A percentile compares a stretch with the other conserved stretches of the same genome.
Evolutionary conservation across 2,797 vertebrate genomes (phyloP).

Genomic region (Limosa lapponica): DNA sequence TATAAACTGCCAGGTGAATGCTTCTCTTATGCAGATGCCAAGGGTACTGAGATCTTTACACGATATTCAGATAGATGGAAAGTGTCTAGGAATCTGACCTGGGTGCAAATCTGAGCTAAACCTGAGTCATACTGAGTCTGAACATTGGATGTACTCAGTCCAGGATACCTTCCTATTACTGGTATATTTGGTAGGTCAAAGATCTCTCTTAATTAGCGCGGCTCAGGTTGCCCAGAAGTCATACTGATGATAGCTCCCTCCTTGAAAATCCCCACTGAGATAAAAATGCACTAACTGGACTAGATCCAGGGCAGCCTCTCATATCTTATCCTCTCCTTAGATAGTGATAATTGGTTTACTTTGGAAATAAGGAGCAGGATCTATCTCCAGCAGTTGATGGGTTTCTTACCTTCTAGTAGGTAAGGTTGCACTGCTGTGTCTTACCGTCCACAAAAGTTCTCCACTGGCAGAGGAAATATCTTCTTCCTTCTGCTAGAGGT

Average conservation of each 20-base stretch:
- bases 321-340: background rate
- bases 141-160: background rate
- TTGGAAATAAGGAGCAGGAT: background rate
- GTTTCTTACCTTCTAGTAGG: background rate
- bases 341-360: background rate
- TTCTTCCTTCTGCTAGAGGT: background rate
- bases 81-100: background rate
- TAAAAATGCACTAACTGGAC: background rate
- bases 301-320: background rate
- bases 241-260: accelerated
- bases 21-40: background rate
- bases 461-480: background rate
- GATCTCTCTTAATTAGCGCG: background rate
- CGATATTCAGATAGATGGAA: background rate
- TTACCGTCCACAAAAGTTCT: background rate
- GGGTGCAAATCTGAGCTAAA: background rate
- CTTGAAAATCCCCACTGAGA: background rate
- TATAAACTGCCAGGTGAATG: background rate
- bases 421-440: background rate
- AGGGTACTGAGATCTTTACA: background rate
- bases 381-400: background rate
- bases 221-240: background rate
- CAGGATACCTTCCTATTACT: background rate
- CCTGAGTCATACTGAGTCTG: background rate
- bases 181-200: background rate